These are phyloP conservation scores for Danaus chrysippus DNA, from an alignment of 2,888 invertebrate genomes.

Conservation along the genomic window DNA sequence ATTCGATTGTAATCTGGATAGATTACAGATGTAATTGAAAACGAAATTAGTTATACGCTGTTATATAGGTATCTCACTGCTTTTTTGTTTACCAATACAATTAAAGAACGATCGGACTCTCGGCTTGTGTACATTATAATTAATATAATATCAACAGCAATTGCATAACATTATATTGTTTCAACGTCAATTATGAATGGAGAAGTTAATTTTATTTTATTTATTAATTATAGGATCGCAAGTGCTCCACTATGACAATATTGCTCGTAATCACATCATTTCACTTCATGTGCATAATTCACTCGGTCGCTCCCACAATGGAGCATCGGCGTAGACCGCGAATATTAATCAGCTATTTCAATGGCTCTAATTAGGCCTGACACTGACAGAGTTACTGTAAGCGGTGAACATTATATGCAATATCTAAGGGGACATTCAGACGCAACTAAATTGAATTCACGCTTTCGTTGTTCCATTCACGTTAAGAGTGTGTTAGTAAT, in stretches of 20 bases:
- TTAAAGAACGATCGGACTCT: neutral
- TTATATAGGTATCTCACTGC: neutral
- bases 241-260: constrained; percentile 39
- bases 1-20: constrained; percentile 31
- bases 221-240: constrained; percentile 14
- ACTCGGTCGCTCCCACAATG: constrained; percentile 54
- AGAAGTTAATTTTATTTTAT: constrained; percentile 4
- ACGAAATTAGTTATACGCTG: constrained; percentile 1
- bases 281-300: constrained; percentile 59
- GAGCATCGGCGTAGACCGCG: constrained; percentile 65
- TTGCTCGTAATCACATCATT: constrained; percentile 59
- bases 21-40: constrained; percentile 23
- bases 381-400: constrained; percentile 72
- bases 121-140: neutral
- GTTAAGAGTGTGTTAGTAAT: neutral
- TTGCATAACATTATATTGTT: constrained; percentile 4
- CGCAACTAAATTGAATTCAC: constrained; percentile 11
- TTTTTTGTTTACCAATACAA: neutral
- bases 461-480: neutral
- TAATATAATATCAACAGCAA: neutral
- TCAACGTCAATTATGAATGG: constrained; percentile 2
- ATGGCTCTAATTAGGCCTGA: constrained; percentile 73
- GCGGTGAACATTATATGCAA: constrained; percentile 42
- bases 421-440: constrained; percentile 23
- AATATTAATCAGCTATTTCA: constrained; percentile 76